A percentile compares a stretch with the other conserved stretches of the same genome.
Conservation (phyloP, 2,888 invertebrate species). For the Cataglyphis cursor region DNA sequence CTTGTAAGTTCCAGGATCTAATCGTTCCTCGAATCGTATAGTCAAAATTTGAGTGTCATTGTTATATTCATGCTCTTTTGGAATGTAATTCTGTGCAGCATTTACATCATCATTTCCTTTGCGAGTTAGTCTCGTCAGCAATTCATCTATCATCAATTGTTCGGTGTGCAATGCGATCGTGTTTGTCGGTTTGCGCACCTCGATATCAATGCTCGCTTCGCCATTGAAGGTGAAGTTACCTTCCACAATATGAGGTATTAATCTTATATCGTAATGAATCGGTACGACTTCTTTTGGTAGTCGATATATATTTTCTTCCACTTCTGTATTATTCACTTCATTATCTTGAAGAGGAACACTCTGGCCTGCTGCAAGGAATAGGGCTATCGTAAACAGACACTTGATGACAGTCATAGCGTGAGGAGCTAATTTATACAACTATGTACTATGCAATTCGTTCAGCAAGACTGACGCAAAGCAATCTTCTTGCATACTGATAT, state of each 20-base stretch:
- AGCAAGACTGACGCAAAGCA: background rate
- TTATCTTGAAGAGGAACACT: background rate
- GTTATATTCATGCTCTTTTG: constrained; percentile 45
- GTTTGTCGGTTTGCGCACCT: constrained; percentile 59
- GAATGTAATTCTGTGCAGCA: background rate
- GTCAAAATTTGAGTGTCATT: constrained; percentile 57
- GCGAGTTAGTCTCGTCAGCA: constrained; percentile 41
- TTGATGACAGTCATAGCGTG: background rate
- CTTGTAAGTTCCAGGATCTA: constrained; percentile 44
- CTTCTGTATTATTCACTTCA: background rate
- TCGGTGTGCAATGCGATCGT: constrained; percentile 50
- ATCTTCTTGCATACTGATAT: background rate
- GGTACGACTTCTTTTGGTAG: constrained; percentile 88
- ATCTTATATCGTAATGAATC: constrained; percentile 87
- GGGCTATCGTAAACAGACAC: background rate
- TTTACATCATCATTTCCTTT: constrained; percentile 15
- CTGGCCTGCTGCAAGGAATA: background rate
- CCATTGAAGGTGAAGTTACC: constrained; percentile 72
- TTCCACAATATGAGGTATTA: constrained; percentile 87
- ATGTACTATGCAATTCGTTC: background rate
- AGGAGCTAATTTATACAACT: background rate
- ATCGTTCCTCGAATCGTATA: constrained; percentile 57
- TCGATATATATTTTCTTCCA: constrained; percentile 74
- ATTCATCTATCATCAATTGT: constrained; percentile 48
- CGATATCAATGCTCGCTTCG: constrained; percentile 60